Conservation (phyloP, 2,888 invertebrate genomes). For the Axea sp. region DNA sequence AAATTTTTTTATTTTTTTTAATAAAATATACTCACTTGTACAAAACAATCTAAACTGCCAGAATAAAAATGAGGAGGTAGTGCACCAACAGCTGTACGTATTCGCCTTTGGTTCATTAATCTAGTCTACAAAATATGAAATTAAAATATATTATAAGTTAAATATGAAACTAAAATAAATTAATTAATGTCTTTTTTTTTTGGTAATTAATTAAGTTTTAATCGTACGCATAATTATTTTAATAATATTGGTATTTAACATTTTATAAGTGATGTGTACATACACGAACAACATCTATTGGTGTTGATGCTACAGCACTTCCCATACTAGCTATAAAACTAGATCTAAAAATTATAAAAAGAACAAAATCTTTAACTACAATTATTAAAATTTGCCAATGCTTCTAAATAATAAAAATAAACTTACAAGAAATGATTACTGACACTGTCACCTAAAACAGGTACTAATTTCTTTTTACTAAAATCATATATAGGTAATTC, state of each 20-base stretch:
- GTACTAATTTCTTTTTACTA: slow-evolving; percentile 87
- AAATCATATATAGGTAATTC: slow-evolving; percentile 96
- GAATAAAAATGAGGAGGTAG: slow-evolving; percentile 84
- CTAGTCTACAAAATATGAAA: slow-evolving; percentile 86
- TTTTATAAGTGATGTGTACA: too few species aligned
- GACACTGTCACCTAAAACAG: slow-evolving; percentile 87
- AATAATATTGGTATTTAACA: too few species aligned
- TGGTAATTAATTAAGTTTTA: too few species aligned
- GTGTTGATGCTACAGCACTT: slow-evolving; percentile 95
- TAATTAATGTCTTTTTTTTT: too few species aligned
- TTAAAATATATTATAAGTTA: slow-evolving; percentile 1
- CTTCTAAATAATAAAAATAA: slow-evolving; percentile 8
- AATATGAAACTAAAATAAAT: too few species aligned
- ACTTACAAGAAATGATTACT: slow-evolving; percentile 92
- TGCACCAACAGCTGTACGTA: slow-evolving; percentile 78
- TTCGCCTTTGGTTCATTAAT: slow-evolving; percentile 93
- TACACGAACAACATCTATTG: slow-evolving; percentile 95
- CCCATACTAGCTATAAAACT: slow-evolving; percentile 95
- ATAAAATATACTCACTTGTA: slow-evolving; percentile 86
- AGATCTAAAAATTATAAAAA: slow-evolving; percentile 83
- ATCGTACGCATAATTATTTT: too few species aligned
- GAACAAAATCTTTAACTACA: too few species aligned
- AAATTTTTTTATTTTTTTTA: too few species aligned
- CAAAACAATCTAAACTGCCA: slow-evolving; percentile 90
- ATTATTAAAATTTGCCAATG: slow-evolving; percentile 17